Evolutionary conservation across 1,140 invertebrate species (phyloP).

Genomic region (Bombus sylvicola): DNA sequence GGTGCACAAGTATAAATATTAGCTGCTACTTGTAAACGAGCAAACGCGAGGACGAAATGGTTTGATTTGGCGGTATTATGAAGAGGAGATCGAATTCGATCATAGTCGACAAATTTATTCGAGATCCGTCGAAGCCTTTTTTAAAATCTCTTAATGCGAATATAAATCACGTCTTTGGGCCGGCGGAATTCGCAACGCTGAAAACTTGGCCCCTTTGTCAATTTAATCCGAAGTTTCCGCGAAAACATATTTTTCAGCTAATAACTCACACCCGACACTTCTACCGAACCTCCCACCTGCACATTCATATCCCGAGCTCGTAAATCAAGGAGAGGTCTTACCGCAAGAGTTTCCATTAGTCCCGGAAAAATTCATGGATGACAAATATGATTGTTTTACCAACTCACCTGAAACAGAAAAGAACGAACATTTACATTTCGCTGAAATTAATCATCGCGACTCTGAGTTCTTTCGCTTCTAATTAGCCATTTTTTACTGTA

Average conservation of each 20-base stretch:
- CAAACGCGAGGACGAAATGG: too few relatives aligned
- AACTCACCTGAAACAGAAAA: constrained; percentile 68
- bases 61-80: not conserved
- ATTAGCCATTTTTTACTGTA: not conserved
- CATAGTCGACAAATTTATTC: constrained; percentile 24
- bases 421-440: constrained; percentile 29
- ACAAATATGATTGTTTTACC: constrained; percentile 69
- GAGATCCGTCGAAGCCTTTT: constrained; percentile 40
- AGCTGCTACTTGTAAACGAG: not conserved
- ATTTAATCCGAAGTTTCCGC: constrained; percentile 69
- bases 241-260: constrained; percentile 72
- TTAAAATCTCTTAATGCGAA: constrained; percentile 60
- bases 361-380: constrained; percentile 67
- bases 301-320: constrained; percentile 68
- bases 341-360: constrained; percentile 70
- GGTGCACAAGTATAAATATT: not conserved
- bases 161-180: constrained; percentile 62
- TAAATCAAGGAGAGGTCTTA: constrained; percentile 69
- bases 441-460: not conserved
- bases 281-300: constrained; percentile 63
- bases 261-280: constrained; percentile 67
- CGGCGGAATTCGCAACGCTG: constrained; percentile 61
- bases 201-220: constrained; percentile 71
- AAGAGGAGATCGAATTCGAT: not conserved
- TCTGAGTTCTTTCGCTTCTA: not conserved